These are phyloP conservation scores for Ochropleura plecta DNA, from an alignment of 2,888 invertebrate genomes.

Conservation along the genomic window DNA sequence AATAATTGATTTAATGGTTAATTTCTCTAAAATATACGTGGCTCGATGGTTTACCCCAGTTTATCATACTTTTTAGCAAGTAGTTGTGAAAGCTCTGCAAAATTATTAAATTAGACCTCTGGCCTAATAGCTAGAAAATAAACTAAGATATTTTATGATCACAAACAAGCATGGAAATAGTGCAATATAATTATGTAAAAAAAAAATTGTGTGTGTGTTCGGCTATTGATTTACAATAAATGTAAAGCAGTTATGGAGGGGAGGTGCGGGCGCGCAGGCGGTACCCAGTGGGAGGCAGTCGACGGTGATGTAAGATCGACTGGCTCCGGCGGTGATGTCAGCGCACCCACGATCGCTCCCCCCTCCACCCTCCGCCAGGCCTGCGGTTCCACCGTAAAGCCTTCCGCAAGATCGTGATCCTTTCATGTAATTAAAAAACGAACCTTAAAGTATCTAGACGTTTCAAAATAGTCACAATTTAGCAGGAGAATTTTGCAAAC, in stretches of 20 bases:
- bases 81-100: background rate
- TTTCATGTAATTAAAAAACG: constrained; percentile 53
- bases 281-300: constrained; percentile 81
- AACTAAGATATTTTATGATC: background rate
- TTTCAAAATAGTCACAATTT: background rate
- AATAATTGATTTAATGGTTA: constrained; percentile 64
- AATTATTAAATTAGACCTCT: background rate
- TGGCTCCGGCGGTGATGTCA: constrained; percentile 89
- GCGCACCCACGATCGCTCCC: constrained; percentile 84
- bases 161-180: background rate
- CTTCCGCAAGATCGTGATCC: constrained; percentile 81
- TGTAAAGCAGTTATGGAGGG: constrained; percentile 66
- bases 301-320: constrained; percentile 89
- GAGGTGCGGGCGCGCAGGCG: constrained; percentile 74
- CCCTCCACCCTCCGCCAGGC: constrained; percentile 70
- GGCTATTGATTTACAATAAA: constrained; percentile 73
- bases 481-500: constrained; percentile 12
- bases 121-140: background rate
- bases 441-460: background rate
- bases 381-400: constrained; percentile 77
- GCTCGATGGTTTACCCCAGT: background rate
- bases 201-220: constrained; percentile 35
- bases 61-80: background rate
- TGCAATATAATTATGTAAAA: constrained; percentile 1
- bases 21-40: constrained; percentile 27